A percentile compares a stretch with the other conserved stretches of the same genome.
Conservation (phyloP, 2,888 invertebrate genomes). For the Acholoe squamosa region DNA sequence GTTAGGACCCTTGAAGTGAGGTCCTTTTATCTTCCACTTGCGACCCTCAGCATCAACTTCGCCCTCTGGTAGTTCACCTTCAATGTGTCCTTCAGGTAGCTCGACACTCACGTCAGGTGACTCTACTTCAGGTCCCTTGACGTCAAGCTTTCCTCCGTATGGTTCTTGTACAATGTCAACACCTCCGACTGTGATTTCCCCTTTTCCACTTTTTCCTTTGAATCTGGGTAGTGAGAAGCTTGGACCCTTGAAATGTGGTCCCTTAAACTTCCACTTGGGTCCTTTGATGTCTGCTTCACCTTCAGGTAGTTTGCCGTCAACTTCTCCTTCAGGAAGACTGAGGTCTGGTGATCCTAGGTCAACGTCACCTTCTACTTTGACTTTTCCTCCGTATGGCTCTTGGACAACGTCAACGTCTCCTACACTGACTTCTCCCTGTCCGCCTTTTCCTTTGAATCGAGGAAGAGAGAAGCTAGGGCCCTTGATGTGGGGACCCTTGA, state of each 20-base stretch:
- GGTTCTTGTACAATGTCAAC: conserved; percentile 37
- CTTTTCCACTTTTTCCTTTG: conserved; percentile 34
- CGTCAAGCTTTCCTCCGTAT: conserved; percentile 29
- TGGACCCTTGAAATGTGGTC: conserved; percentile 29
- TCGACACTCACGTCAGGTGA: conserved; percentile 6
- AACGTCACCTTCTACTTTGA: conserved; percentile 27
- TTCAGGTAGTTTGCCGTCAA: conserved; percentile 44
- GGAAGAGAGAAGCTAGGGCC: conserved; percentile 38
- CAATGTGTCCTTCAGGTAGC: background rate
- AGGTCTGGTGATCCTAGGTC: conserved; percentile 7
- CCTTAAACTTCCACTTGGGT: conserved; percentile 41
- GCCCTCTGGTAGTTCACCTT: conserved; percentile 5
- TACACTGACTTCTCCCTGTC: conserved; percentile 46
- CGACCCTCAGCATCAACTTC: background rate
- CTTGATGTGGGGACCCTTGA: conserved; percentile 42
- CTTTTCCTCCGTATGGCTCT: conserved; percentile 50
- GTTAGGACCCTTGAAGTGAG: conserved; percentile 28
- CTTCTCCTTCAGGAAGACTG: background rate
- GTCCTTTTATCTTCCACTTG: background rate
- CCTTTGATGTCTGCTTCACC: background rate
- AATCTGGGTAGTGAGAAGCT: conserved; percentile 37
- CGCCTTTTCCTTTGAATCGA: background rate
- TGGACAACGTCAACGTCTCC: conserved; percentile 50
- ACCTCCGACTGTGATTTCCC: conserved; percentile 30
- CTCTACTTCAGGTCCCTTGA: background rate